phyloP scores from a whole-genome alignment of 2,113 vertebrate genomes.

The Caranx melampygus region DNA sequence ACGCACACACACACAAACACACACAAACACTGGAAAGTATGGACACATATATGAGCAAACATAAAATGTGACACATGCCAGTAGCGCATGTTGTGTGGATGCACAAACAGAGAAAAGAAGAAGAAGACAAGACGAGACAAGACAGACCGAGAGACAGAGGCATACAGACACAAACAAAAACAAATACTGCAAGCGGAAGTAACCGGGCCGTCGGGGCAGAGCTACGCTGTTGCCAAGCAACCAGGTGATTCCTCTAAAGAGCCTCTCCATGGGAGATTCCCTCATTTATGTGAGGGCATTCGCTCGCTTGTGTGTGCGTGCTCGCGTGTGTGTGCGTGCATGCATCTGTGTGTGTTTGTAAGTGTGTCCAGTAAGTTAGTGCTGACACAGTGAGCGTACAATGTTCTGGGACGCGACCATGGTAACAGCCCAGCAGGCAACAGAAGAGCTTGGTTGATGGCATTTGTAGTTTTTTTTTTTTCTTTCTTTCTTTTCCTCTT shows the following conservation, averaged over 20 bases:
- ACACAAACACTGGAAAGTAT: constrained; percentile 3
- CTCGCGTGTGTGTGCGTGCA: constrained; percentile 18
- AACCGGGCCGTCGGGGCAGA: constrained; percentile 70
- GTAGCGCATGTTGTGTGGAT: background rate
- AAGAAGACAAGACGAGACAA: too few species aligned
- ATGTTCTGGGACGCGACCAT: constrained; percentile 55
- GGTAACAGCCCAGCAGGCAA: constrained; percentile 64
- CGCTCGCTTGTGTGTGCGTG: constrained; percentile 50
- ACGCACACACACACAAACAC: constrained; percentile 14
- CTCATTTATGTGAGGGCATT: constrained; percentile 75
- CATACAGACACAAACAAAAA: constrained; percentile 30
- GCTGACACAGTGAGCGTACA: constrained; percentile 64
- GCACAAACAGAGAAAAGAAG: background rate
- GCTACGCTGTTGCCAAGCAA: constrained; percentile 85
- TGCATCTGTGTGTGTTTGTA: constrained; percentile 11
- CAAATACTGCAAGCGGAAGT: constrained; percentile 69
- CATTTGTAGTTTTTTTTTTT: constrained; percentile 50
- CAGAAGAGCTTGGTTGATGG: constrained; percentile 22
- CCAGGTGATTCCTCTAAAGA: constrained; percentile 83
- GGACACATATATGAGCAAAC: background rate
- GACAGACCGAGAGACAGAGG: background rate
- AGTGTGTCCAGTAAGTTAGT: constrained; percentile 58
- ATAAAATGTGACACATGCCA: constrained; percentile 32
- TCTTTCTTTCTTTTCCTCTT: constrained; percentile 53
- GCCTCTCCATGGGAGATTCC: constrained; percentile 81